Evolutionary conservation across 2,888 invertebrate species (phyloP).

Genomic region (Microctonus brassicae): DNA sequence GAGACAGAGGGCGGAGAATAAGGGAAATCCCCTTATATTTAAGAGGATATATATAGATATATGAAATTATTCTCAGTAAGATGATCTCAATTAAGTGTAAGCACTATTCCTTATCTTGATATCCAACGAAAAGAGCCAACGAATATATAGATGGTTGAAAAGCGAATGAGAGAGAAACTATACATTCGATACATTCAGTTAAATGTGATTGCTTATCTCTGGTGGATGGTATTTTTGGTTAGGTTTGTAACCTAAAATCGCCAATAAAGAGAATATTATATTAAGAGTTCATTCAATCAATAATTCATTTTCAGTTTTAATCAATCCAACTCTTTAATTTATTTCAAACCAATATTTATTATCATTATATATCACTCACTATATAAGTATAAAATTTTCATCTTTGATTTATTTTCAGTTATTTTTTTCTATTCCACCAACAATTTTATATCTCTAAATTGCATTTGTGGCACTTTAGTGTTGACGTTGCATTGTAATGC

Average conservation of each 20-base stretch:
- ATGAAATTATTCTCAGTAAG: constrained; percentile 55
- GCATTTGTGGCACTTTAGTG: neutral
- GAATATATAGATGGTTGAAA: neutral
- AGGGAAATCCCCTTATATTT: constrained; percentile 17
- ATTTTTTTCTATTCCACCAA: neutral
- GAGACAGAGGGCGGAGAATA: constrained; percentile 15
- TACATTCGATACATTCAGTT: constrained; percentile 2
- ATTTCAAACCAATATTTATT: neutral
- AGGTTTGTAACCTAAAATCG: neutral
- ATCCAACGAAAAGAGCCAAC: neutral
- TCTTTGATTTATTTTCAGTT: neutral
- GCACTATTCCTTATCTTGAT: constrained; percentile 28
- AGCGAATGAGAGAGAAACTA: constrained; percentile 1
- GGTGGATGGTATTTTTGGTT: constrained; percentile 3
- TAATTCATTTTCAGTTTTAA: constrained; percentile 12
- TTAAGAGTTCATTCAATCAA: neutral
- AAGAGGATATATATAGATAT: constrained; percentile 41
- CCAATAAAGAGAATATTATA: neutral
- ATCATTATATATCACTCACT: neutral
- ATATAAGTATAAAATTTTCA: neutral
- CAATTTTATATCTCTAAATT: neutral
- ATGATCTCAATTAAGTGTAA: constrained; percentile 54
- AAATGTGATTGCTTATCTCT: constrained; percentile 1
- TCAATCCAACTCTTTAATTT: constrained; percentile 14
- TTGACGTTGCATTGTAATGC: constrained; percentile 39